These are phyloP conservation scores for Papilio gigon DNA, from an alignment of 2,888 invertebrate species.

Conservation along the genomic window DNA sequence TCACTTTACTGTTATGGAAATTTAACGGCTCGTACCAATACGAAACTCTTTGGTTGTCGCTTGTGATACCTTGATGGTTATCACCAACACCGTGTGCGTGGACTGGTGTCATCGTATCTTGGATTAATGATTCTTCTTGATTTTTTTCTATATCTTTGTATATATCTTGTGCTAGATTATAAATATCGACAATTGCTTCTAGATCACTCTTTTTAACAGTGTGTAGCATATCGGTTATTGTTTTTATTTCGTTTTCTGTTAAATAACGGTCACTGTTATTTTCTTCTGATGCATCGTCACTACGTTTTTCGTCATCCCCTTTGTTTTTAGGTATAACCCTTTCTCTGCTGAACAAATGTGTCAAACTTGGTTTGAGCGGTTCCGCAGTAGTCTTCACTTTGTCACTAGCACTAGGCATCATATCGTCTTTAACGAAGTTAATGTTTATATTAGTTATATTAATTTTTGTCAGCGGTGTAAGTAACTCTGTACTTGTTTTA, in stretches of 20 bases:
- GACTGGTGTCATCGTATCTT: conserved; percentile 46
- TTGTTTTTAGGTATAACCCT: conserved; percentile 36
- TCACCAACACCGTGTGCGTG: conserved; percentile 38
- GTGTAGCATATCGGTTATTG: conserved; percentile 64
- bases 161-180: conserved; percentile 73
- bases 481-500: conserved; percentile 48
- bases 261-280: conserved; percentile 61
- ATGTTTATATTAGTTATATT: conserved; percentile 52
- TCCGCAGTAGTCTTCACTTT: conserved; percentile 44
- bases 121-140: conserved; percentile 47
- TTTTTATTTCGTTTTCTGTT: conserved; percentile 66
- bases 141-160: conserved; percentile 66
- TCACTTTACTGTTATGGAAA: conserved; percentile 46
- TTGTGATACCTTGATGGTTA: conserved; percentile 31
- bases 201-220: conserved; percentile 72
- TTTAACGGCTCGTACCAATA: conserved; percentile 63
- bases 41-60: conserved; percentile 46
- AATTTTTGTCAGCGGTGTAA: conserved; percentile 52
- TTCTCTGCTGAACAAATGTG: conserved; percentile 29
- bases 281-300: neutral
- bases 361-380: conserved; percentile 8
- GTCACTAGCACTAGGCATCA: conserved; percentile 47
- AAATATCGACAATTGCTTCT: conserved; percentile 72
- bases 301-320: conserved; percentile 21
- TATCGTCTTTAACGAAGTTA: conserved; percentile 40